Percentiles rank a stretch among this genome's conserved stretches.
These are phyloP conservation scores for Puntigrus tetrazona DNA, from an alignment of 2,113 vertebrate species.

Conservation along the genomic window DNA sequence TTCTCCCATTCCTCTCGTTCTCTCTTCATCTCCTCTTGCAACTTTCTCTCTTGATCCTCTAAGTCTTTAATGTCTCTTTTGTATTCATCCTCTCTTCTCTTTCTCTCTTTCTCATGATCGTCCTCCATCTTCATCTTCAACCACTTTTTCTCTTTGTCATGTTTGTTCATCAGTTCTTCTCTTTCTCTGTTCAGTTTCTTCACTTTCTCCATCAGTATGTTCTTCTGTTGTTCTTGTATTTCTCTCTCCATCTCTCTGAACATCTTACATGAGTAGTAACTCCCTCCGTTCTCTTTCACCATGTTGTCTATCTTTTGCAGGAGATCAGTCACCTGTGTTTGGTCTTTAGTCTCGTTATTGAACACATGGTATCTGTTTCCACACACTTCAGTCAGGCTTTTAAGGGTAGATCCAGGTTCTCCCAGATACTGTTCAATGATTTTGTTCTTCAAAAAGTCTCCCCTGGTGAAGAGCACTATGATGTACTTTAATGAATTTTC, in stretches of 20 bases:
- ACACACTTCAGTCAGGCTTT: no score
- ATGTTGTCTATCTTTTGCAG: slow-evolving; percentile 7
- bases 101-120: not conserved
- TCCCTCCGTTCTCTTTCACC: not conserved
- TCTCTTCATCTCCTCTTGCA: not conserved
- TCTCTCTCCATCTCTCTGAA: slow-evolving; percentile 12
- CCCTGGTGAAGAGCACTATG: no score
- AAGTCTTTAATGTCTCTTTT: not conserved
- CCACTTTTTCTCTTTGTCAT: not conserved
- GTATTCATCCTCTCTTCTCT: not conserved
- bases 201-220: not conserved
- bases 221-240: not conserved
- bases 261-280: slow-evolving; percentile 14
- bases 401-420: no score
- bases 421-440: no score
- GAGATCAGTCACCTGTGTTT: slow-evolving; percentile 1
- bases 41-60: not conserved
- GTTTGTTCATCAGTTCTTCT: not conserved
- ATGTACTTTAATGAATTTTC: no score
- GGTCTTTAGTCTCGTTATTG: not conserved
- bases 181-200: not conserved
- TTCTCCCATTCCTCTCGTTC: not conserved
- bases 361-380: not conserved
- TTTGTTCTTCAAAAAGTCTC: no score
- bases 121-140: not conserved